These are phyloP conservation scores for Allophyes oxyacanthae DNA, from an alignment of 2,888 invertebrate species.

Conservation along the genomic window DNA sequence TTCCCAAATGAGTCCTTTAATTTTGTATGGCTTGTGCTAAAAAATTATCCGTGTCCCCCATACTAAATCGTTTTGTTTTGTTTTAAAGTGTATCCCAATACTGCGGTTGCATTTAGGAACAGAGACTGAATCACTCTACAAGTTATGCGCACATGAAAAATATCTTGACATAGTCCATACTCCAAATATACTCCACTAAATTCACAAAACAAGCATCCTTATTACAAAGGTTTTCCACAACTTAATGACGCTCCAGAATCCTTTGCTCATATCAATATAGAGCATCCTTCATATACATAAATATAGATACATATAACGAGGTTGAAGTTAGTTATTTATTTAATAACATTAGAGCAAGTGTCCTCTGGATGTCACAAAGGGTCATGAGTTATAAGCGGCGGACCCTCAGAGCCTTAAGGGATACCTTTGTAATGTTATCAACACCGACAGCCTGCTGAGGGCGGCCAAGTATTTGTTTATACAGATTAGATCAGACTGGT, in stretches of 20 bases:
- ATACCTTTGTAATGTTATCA: slow-evolving; percentile 26
- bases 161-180: no score
- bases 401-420: slow-evolving; percentile 13
- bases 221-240: slow-evolving; percentile 5
- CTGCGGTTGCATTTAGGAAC: no score
- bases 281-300: neutral
- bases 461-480: slow-evolving; percentile 8
- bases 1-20: no score
- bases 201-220: neutral
- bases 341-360: slow-evolving; percentile 22
- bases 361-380: slow-evolving; percentile 15
- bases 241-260: slow-evolving; percentile 16
- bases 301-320: no score
- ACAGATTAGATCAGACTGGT: neutral
- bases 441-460: slow-evolving; percentile 12
- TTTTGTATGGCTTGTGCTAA: no score
- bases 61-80: no score
- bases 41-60: no score
- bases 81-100: no score
- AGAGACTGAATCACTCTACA: no score
- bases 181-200: neutral
- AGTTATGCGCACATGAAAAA: no score
- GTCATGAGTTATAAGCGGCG: slow-evolving; percentile 14
- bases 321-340: slow-evolving; percentile 23
- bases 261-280: slow-evolving; percentile 8